A percentile compares a stretch with the other conserved stretches of the same genome.
Conservation (phyloP, 2,888 invertebrate species). For the Noctua comes region DNA sequence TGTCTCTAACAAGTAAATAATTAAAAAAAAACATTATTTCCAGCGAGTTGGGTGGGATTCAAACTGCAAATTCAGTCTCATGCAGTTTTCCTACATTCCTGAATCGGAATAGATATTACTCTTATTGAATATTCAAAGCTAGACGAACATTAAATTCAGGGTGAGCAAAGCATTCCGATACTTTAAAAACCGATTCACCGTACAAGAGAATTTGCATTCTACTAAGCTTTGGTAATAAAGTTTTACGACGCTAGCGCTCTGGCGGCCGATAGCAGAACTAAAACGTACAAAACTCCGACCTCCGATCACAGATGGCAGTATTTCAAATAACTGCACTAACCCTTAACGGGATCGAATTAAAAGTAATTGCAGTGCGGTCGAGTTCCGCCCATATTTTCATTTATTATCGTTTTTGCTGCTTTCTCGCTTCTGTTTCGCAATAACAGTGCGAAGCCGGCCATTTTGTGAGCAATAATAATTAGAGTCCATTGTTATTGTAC, state of each 20-base stretch:
- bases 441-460: conserved; percentile 65
- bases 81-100: conserved; percentile 37
- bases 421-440: conserved; percentile 68
- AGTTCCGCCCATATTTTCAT: conserved; percentile 78
- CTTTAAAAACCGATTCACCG: conserved; percentile 44
- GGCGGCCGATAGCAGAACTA: conserved; percentile 77
- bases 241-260: conserved; percentile 73
- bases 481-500: conserved; percentile 77
- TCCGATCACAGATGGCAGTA: conserved; percentile 81
- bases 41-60: background rate
- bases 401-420: conserved; percentile 72
- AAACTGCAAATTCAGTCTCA: background rate
- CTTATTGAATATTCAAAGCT: conserved; percentile 47
- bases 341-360: conserved; percentile 73
- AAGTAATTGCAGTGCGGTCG: conserved; percentile 72
- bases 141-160: conserved; percentile 21
- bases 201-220: conserved; percentile 67
- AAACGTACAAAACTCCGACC: conserved; percentile 71
- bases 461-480: conserved; percentile 77
- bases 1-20: background rate
- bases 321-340: conserved; percentile 69
- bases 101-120: conserved; percentile 17
- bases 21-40: background rate
- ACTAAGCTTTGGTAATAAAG: conserved; percentile 61
- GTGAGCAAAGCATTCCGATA: conserved; percentile 27